Base-by-base conservation (phyloP, 2,888 invertebrate species). In the Leptopilina syphax region DNA sequence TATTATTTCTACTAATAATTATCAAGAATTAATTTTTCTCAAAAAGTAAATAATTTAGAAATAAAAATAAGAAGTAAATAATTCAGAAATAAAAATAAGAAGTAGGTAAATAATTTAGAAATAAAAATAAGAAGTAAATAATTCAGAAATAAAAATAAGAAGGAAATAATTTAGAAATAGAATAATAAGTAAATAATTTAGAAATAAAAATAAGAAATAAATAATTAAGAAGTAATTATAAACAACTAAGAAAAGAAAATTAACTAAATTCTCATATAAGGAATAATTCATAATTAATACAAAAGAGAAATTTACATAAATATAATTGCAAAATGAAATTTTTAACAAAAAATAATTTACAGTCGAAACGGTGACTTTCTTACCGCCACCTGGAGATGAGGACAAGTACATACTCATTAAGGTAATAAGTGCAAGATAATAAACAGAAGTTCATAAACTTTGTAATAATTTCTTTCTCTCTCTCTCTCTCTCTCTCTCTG, bases 371-470 rank as follows among this genome's bases (percentile, higher is more conserved):
- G 63, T 81, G 4, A 79, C 13, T 6, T 89, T 90, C 60, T 83
- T 85, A 3, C 92, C 91, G 7, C 89, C 89, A 10, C 87, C 89
- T 0, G 91, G 88, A 27, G 87, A 91, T 82, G 88, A 90, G 60
- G 84, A 90, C 76, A 91, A 91, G 77, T 92, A 92, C 65, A 80
- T 90, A 60, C 82, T 89, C 6, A 88, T 85, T 3, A 91, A 90
- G 87, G 91, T 91, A 85, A 24, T 34, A 34, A 4, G 13, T n/a
- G 57, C 13, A 34, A 3, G n/a, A 57, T 57, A 57, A 57, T 57
- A 18, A 67, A 66, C 41, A 44, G n/a, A 67, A 34, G 34, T 34
- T 34, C 34, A 34, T 34, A 34, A 34, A 34, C 34, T 34, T 34
- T 63, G 60, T 67, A 68, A 41, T 63, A 27, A 54, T 47, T 47